A percentile compares a stretch with the other conserved stretches of the same genome.
Conservation (phyloP, 2,888 invertebrate species). For the Agrotis exclamationis region DNA sequence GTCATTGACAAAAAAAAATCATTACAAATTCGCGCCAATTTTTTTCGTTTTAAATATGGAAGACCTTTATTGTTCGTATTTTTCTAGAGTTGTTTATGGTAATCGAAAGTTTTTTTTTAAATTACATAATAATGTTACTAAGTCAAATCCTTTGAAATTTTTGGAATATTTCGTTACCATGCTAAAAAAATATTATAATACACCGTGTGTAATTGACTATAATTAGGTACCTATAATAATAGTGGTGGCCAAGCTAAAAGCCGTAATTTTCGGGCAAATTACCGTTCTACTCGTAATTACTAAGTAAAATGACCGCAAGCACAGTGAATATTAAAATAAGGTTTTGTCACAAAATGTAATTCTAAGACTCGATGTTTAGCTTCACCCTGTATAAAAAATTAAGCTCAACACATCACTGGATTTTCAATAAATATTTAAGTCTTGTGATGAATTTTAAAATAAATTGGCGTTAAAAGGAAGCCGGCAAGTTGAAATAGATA, state of each 20-base stretch:
- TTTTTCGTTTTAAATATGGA: constrained; percentile 19
- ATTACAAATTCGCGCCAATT: neutral
- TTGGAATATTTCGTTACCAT: neutral
- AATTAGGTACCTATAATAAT: neutral
- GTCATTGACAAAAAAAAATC: neutral
- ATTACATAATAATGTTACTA: too few relatives aligned
- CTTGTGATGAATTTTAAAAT: constrained; percentile 69
- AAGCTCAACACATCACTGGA: constrained; percentile 77
- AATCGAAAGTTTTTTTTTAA: too few relatives aligned
- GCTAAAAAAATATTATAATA: constrained; percentile 2
- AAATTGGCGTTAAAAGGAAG: constrained; percentile 65
- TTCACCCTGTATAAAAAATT: constrained; percentile 63
- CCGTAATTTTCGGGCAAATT: constrained; percentile 11
- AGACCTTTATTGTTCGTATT: constrained; percentile 21
- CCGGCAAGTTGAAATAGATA: neutral
- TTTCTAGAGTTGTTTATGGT: neutral
- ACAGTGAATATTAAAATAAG: constrained; percentile 26
- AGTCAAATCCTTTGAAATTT: neutral
- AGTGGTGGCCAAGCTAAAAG: neutral
- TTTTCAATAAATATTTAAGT: constrained; percentile 73
- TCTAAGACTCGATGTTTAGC: constrained; percentile 59
- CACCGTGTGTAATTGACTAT: constrained; percentile 13
- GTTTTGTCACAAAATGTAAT: constrained; percentile 26
- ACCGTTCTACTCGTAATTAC: constrained; percentile 40
- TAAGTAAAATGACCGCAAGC: constrained; percentile 44